Base-by-base conservation (phyloP, 2,113 vertebrate species). In the Ceyx melanurus region DNA sequence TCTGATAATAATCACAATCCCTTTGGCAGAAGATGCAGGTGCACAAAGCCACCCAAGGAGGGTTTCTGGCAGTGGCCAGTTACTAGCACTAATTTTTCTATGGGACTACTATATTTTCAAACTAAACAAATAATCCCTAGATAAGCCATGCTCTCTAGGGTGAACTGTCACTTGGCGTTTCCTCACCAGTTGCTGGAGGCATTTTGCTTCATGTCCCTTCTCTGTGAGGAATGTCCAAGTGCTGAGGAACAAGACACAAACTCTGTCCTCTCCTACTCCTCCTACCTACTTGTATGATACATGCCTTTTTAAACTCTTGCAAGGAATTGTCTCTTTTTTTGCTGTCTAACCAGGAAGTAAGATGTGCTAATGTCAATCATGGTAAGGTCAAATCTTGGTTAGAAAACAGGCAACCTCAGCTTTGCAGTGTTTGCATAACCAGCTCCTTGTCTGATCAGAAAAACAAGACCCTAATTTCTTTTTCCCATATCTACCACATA, bases 101-200 rank as follows among this genome's bases (percentile, higher is more conserved):
- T 9, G 35, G 48, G 28, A 35, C 21, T 48, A 6, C 9, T 15
- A 8, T 13, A 62, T 57, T 81, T 83, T 61, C 61, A 88, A 81
- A 75, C 23, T 8, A 68, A 82, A 80, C 61, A 46, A 88, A 51
- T 51, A 51, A 26, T 26, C 3, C 31, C 56, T 53, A 51, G 35
- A 79, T 21, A 79, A 94, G n/a, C 28, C 60, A 82, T 7, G 64
- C 51, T 82, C 40, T 4, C 42, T 0, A 26, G 46, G 8, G 31
- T 37, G 73, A 80, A 33, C 22, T 68, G 37, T 62, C 88, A 50
- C 60, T 54, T 23, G 6, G 15, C n/a, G 33, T 21, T 64, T n/a
- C 48, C 57, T 64, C 33, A 17, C 12, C 1, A 0, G 11, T 43
- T 10, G 70, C 64, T 31, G 2, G 6, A 45, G 1, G 29, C 3